phyloP scores from a whole-genome alignment of 2,888 invertebrate genomes.

The Apamea epomidion region DNA sequence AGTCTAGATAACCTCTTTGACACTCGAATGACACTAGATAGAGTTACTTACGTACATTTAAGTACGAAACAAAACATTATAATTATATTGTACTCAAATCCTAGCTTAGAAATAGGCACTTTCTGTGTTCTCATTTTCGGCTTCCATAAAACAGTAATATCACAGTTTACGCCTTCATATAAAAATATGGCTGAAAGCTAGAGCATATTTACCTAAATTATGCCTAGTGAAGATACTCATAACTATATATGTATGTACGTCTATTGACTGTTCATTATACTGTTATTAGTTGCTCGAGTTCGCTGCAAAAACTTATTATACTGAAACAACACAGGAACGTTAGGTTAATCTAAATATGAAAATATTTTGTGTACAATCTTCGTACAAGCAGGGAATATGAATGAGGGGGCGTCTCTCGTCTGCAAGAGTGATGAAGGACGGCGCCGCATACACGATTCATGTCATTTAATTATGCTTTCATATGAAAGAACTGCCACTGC shows the following conservation, averaged over 20 bases:
- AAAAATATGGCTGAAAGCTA: conserved; percentile 40
- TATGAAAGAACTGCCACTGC: conserved; percentile 20
- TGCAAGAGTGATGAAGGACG: conserved; percentile 49
- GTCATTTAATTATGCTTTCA: conserved; percentile 45
- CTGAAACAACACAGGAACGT: conserved; percentile 62
- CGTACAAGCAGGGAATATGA: conserved; percentile 60
- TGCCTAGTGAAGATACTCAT: conserved; percentile 22
- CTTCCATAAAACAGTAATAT: conserved; percentile 44
- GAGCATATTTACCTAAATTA: conserved; percentile 37
- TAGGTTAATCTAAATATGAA: conserved; percentile 64
- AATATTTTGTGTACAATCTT: conserved; percentile 65
- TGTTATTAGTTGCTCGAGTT: conserved; percentile 33
- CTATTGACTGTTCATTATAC: conserved; percentile 40
- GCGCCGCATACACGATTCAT: conserved; percentile 51
- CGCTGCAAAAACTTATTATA: conserved; percentile 61
- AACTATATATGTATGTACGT: not conserved
- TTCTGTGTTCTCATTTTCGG: conserved; percentile 36
- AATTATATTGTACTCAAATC: conserved; percentile 31
- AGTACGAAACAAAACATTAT: conserved; percentile 20
- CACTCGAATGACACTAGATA: conserved; percentile 4
- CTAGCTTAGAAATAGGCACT: conserved; percentile 5
- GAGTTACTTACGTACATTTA: not conserved
- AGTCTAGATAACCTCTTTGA: conserved; percentile 1
- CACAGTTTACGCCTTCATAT: conserved; percentile 44
- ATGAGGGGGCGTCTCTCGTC: conserved; percentile 55